phyloP scores from a whole-genome alignment of 2,888 invertebrate species.

The Dichetophora obliterata region DNA sequence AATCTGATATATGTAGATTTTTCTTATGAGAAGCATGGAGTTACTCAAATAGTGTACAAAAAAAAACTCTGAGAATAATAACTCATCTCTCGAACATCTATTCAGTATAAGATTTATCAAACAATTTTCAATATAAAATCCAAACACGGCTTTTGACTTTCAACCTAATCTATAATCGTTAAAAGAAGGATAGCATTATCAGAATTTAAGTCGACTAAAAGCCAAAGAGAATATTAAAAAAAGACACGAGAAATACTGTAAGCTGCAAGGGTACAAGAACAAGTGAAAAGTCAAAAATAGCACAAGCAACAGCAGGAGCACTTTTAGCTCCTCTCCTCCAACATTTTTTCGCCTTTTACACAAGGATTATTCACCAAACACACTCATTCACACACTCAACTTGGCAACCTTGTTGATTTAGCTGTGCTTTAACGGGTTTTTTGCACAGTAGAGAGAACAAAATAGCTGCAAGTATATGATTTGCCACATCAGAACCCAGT shows the following conservation, averaged over 20 bases:
- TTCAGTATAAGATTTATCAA: not conserved
- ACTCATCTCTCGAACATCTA: not conserved
- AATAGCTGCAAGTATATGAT: not conserved
- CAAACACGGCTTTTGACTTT: slow-evolving; percentile 21
- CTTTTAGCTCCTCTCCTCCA: not conserved
- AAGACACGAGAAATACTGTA: not conserved
- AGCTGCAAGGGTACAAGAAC: not conserved
- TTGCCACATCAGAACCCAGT: not conserved
- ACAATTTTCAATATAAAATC: slow-evolving; percentile 10
- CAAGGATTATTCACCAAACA: too few relatives aligned
- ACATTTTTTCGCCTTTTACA: too few relatives aligned
- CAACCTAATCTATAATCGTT: slow-evolving; percentile 42
- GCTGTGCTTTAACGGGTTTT: not conserved
- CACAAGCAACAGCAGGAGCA: not conserved
- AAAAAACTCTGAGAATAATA: too few relatives aligned
- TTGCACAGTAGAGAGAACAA: not conserved
- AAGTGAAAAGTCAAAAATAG: not conserved
- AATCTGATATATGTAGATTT: too few relatives aligned
- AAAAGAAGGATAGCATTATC: slow-evolving; percentile 30
- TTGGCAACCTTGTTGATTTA: too few relatives aligned
- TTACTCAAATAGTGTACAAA: not conserved
- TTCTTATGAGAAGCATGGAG: too few relatives aligned
- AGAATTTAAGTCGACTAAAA: slow-evolving; percentile 7
- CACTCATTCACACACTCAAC: too few relatives aligned
- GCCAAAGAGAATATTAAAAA: not conserved